phyloP scores from a whole-genome alignment of 1,140 invertebrate species.

The Batillaria attramentaria region DNA sequence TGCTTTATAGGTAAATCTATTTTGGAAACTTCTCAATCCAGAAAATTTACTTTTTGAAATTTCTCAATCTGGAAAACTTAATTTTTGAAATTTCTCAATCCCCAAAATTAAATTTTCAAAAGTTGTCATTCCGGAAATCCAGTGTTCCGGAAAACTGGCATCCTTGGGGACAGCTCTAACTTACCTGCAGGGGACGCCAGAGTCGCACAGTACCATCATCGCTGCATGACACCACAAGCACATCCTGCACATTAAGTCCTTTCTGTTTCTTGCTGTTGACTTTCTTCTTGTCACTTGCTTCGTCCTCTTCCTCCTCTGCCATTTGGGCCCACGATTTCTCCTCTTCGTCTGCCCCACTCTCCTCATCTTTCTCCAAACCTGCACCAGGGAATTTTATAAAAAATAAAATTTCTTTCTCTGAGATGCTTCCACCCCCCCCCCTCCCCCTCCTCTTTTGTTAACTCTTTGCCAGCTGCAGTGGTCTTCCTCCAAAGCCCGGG shows the following conservation, averaged over 20 bases:
- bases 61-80: no score
- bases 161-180: neutral
- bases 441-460: no score
- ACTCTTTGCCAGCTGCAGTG: no score
- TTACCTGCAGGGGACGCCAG: constrained; percentile 69
- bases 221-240: constrained; percentile 66
- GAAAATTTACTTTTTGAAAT: no score
- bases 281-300: constrained; percentile 18
- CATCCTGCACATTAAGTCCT: constrained; percentile 28
- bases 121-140: neutral
- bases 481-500: no score
- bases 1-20: neutral
- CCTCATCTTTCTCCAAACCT: constrained; percentile 38
- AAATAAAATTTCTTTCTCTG: no score
- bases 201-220: constrained; percentile 68
- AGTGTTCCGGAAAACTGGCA: neutral
- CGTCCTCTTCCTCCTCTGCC: constrained; percentile 13
- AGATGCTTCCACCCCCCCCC: neutral
- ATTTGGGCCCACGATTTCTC: constrained; percentile 31
- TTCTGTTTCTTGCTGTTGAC: neutral
- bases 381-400: no score
- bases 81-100: no score
- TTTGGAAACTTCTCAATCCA: no score
- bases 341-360: constrained; percentile 30
- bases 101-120: neutral